Percentiles rank a stretch among this genome's conserved stretches.
Conservation (phyloP, 1,140 invertebrate species). For the Polypedilum pembai region DNA sequence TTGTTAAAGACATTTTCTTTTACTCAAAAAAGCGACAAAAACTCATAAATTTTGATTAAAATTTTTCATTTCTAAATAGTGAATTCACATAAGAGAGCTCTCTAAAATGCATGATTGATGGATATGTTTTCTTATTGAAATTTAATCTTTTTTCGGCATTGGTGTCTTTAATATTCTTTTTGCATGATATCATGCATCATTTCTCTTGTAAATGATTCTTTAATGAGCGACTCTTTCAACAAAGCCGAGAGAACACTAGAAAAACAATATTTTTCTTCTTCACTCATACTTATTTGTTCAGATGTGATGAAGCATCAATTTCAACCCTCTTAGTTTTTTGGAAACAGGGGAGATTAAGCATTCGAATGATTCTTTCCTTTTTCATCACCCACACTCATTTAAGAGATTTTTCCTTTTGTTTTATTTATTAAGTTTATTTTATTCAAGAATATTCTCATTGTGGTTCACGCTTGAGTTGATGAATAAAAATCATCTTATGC, state of each 20-base stretch:
- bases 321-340: constrained; percentile 4
- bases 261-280: constrained; percentile 1
- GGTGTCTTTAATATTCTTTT: constrained; percentile 13
- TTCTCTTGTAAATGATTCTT: constrained; percentile 9
- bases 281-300: background rate
- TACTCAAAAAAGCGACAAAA: background rate
- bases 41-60: constrained; percentile 19
- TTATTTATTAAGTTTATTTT: constrained; percentile 8
- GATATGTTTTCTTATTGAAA: constrained; percentile 6
- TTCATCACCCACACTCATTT: background rate
- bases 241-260: background rate
- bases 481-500: background rate
- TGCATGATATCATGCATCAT: constrained; percentile 14
- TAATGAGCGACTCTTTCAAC: background rate
- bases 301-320: constrained; percentile 5
- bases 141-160: background rate
- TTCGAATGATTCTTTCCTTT: constrained; percentile 4
- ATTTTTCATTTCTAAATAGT: background rate
- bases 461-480: constrained; percentile 4
- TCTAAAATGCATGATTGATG: constrained; percentile 4
- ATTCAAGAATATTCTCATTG: background rate
- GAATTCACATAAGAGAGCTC: background rate
- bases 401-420: background rate
- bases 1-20: background rate
- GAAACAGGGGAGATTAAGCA: background rate